Base-by-base conservation (phyloP, 2,797 vertebrate species). In the Phalloptychus januarius region DNA sequence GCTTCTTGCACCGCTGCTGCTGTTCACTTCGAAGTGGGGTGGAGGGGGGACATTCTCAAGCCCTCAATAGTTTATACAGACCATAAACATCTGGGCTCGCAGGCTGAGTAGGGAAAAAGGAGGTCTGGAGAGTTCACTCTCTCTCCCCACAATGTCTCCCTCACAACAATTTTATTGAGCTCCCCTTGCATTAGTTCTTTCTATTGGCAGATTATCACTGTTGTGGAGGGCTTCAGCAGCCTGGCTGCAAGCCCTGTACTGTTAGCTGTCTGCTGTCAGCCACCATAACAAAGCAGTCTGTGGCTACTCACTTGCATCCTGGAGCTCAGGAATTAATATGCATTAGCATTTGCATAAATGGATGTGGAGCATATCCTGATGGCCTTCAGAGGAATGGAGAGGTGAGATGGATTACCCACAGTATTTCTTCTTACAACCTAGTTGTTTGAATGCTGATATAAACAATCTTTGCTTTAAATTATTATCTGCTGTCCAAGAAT, bases 11-110 rank as follows among this genome's bases (percentile, higher is more conserved):
- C 81, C 52, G 75, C 88, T 90, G 88, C 86, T 87, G 86, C 90
- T 52, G 67, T 70, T 90, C 18, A 40, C 88, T 85, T 79, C 76
- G 85, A 91, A 94, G 91, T 91, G 93, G 92, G 89, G 69, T 42
- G 67, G 91, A 90, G 93, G 92, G 89, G 79, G 93, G 94, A 95
- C 92, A 94, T 92, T 95, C 93, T 92, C 91, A 81, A 91, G 86
- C 88, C 93, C 92, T 94, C 93, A 91, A 95, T 95, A 94, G 93
- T 95, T 96, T 95, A 95, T 92, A 94, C 94, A 94, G 94, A 91
- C 95, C 93, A 94, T 96, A 96, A 95, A 95, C 95, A 95, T 95
- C 91, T 94, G 94, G 92, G 89, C 91, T 93, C 48, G 89, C 92
- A 93, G 93, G 93, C 94, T 94, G 94, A 92, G 90, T 93, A 89